Conservation (phyloP, 2,797 vertebrate species). For the Labeo calbasu region DNA sequence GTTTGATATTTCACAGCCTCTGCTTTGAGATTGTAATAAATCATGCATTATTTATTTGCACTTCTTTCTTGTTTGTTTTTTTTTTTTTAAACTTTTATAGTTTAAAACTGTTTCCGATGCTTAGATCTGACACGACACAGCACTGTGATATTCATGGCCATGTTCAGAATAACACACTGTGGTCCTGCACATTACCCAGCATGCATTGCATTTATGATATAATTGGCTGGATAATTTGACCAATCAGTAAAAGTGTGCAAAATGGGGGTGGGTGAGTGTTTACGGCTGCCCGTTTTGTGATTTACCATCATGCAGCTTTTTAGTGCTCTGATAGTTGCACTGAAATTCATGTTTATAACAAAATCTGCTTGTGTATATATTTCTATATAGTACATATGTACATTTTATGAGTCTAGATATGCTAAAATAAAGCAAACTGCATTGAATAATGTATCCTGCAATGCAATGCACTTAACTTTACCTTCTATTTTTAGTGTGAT, state of each 20-base stretch:
- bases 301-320: not conserved
- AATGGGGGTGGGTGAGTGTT: not conserved
- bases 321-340: not conserved
- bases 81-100: not conserved
- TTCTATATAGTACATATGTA: not conserved
- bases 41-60: not conserved
- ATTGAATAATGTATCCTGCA: not conserved
- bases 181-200: not conserved
- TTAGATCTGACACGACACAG: not conserved
- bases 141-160: not conserved
- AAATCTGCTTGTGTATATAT: not conserved
- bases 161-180: not conserved
- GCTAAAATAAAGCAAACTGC: not conserved
- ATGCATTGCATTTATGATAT: not conserved
- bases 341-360: not conserved
- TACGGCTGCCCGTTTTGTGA: not conserved
- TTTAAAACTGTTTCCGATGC: not conserved
- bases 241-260: not conserved
- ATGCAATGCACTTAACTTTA: not conserved
- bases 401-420: not conserved
- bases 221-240: not conserved
- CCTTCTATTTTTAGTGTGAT: not conserved
- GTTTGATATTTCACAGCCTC: slow-evolving; percentile 4
- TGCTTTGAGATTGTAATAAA: slow-evolving; percentile 11
- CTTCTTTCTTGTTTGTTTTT: not conserved